Percentiles rank a stretch among this genome's conserved stretches.
phyloP scores from a whole-genome alignment of 2,797 vertebrate species.

The Thripadectes ignobilis region DNA sequence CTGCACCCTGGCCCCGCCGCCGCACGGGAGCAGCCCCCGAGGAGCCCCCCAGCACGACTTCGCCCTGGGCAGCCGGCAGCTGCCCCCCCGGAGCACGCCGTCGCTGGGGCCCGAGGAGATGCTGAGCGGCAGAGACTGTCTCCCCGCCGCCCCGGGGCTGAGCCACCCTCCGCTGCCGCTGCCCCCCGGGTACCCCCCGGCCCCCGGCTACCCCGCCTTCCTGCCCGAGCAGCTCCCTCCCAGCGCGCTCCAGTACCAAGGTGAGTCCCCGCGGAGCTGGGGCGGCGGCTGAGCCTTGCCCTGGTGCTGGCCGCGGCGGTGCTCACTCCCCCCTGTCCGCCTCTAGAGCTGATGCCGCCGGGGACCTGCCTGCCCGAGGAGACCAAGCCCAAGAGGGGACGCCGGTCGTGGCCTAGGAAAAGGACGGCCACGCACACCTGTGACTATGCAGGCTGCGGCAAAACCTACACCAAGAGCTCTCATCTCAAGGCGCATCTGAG shows the following conservation, averaged over 20 bases:
- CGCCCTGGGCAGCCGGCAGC: slow-evolving; percentile 73
- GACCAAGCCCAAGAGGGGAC: slow-evolving; percentile 91
- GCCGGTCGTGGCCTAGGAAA: slow-evolving; percentile 96
- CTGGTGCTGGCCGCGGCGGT: not conserved
- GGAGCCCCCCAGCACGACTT: slow-evolving; percentile 81
- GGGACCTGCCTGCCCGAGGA: slow-evolving; percentile 88
- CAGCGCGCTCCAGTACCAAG: slow-evolving; percentile 88
- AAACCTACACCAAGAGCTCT: slow-evolving; percentile 99
- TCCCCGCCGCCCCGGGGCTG: slow-evolving; percentile 70
- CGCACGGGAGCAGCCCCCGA: slow-evolving; percentile 78
- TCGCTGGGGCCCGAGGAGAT: slow-evolving; percentile 87
- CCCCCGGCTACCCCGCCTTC: slow-evolving; percentile 84
- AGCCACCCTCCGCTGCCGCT: slow-evolving; percentile 81
- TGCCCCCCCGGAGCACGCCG: slow-evolving; percentile 82
- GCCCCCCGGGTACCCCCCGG: slow-evolving; percentile 84
- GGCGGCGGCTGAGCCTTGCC: not conserved
- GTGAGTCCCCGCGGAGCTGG: slow-evolving; percentile 75
- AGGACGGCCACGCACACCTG: slow-evolving; percentile 95
- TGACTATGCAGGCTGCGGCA: slow-evolving; percentile 94
- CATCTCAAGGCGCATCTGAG: slow-evolving; percentile 98
- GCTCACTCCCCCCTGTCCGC: slow-evolving; percentile 71
- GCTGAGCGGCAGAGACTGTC: slow-evolving; percentile 85
- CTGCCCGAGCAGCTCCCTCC: slow-evolving; percentile 83
- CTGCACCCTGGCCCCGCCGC: slow-evolving; percentile 77
- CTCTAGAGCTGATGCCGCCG: slow-evolving; percentile 87